Evolutionary conservation across 2,888 invertebrate genomes (phyloP), one percentile per base, ranked within the genome.

Genomic region (Ormia ochracea): DNA sequence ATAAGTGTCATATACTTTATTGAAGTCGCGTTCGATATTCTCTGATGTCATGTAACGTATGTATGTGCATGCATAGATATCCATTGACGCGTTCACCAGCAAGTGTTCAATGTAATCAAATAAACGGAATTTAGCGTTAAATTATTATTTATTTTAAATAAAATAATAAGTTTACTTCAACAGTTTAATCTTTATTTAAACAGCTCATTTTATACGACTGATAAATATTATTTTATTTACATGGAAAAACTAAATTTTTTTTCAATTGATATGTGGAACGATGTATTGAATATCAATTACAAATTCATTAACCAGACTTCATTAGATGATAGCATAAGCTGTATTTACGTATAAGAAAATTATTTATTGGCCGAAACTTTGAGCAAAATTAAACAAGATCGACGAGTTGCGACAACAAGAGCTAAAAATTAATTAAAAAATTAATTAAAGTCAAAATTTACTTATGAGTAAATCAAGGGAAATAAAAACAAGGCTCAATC

Each of bases 141-240:
- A 6, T 21, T 72, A 43, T 36, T 73, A 48, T 63, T 43, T 63
- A 63, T 54, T 61, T 43, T n/a, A n/a, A 14, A 36, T 36, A 54
- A 52, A 43, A 41, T 41, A 66, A 12, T 59, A 3, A 43, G 43
- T n/a, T 19, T 19, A 43, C 19, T 43, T 4, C 10, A 19, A 43
- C 10, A 43, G 3, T 43, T 43, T 9, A 19, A 43, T 7, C 19
- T 6, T 43, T 43, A 45, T 45, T 45, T 21, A 3, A 21, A 14
- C 48, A 26, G 26, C 6, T 48, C 1, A 48, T 48, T 21, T 63
- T 48, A 33, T 48, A 48, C 9, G 19, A 4, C n/a, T n/a, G 31
- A 48, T 14, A 48, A 48, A 31, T 33, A n/a, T 31, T 21, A 26
- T 14, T 33, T 56, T 7, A 33, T 33, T 56, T 56, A 56, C n/a